A percentile compares a stretch with the other conserved stretches of the same genome.
These are phyloP conservation scores for Cheumatopsyche charites DNA, from an alignment of 1,140 invertebrate genomes.

Conservation along the genomic window DNA sequence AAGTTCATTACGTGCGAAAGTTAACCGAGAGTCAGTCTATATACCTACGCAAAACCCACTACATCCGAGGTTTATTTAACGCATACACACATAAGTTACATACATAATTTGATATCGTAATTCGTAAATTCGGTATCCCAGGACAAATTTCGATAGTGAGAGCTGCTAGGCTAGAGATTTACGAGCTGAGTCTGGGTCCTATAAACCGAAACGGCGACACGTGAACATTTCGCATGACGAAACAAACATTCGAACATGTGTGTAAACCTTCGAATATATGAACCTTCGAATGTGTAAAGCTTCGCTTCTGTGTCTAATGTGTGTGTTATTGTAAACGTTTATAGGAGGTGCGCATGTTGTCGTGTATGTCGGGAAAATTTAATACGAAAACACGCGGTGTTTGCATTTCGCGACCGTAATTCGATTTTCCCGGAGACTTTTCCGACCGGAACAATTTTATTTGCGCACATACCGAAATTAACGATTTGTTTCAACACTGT, in stretches of 20 bases:
- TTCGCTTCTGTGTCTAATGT: too few species aligned
- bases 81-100: not conserved
- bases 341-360: too few species aligned
- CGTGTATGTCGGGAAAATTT: conserved; percentile 12
- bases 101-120: conserved; percentile 14
- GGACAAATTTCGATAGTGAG: conserved; percentile 3
- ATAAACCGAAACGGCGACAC: not conserved
- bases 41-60: too few species aligned
- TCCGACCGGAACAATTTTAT: conserved; percentile 20
- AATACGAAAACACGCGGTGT: conserved; percentile 15
- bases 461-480: conserved; percentile 9
- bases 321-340: too few species aligned
- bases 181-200: not conserved
- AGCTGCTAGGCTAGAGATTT: conserved; percentile 10
- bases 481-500: too few species aligned
- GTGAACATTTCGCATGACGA: conserved; percentile 20
- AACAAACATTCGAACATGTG: not conserved
- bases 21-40: too few species aligned
- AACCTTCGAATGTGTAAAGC: too few species aligned
- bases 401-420: conserved; percentile 19
- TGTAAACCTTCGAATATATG: too few species aligned
- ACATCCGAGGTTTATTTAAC: too few species aligned
- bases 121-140: not conserved
- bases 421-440: conserved; percentile 16
- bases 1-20: too few species aligned